Base-by-base conservation (phyloP, 2,797 vertebrate species). In the Gambelia wislizenii region DNA sequence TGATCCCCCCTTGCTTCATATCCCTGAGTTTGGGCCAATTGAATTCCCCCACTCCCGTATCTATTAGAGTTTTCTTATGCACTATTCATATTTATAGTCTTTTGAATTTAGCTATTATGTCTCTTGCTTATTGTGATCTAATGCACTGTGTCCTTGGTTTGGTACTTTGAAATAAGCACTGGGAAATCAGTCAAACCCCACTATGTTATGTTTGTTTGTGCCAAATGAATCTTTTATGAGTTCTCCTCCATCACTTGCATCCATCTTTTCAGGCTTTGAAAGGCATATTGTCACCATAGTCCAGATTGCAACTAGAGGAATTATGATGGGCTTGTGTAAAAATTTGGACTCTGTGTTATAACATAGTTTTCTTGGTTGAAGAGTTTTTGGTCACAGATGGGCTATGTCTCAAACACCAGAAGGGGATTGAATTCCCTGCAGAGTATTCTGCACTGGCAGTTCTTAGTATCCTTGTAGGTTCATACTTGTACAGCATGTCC, bases 391-490 rank as follows among this genome's bases (percentile, higher is more conserved):
- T 78, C 70, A 89, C 78, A 86, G 59, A 83, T 87, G 84, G n/a
- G 18, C 39, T 20, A 52, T 61, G 36, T 56, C 49, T 78, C 69
- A 89, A 30, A 84, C 80, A 86, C 36, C 82, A 16, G 20, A 64
- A 67, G 20, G 75, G 88, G 83, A 33, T 87, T 74, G 42, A 49
- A 54, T 91, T 91, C 89, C 64, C 33, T 81, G 81, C 75, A 39
- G 47, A 76, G 70, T 70, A 82, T 64, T 89, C 44, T 86, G 49
- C 72, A 85, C 59, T 33, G 78, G 64, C 59, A 77, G 70, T 91
- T 87, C 80, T 84, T 88, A 81, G 47, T 88, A 54, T n/a, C 14
- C 16, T 76, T 82, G 30, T 69, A 77, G 72, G n/a, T 70, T 86
- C 30, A 13, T 75, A 54, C 56, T 91, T 61, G 59, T 59, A 91